A percentile compares a stretch with the other conserved stretches of the same genome.
These are phyloP conservation scores for Pontoporia blainvillei DNA, from an alignment of 2,113 vertebrate species.

Conservation along the genomic window DNA sequence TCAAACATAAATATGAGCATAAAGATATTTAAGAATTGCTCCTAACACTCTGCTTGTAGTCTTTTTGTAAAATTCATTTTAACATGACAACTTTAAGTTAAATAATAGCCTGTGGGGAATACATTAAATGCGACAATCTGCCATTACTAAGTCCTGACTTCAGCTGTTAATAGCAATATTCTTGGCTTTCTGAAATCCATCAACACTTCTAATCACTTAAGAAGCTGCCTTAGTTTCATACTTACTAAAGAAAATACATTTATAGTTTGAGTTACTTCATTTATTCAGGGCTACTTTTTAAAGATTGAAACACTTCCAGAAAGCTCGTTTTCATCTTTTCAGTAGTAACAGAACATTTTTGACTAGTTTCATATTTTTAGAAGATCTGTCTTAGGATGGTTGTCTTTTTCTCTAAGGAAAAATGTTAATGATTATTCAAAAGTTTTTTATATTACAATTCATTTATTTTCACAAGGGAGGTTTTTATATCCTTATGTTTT, in stretches of 20 bases:
- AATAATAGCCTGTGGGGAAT: not conserved
- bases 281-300: slow-evolving; percentile 27
- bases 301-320: not conserved
- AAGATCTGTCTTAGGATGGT: not conserved
- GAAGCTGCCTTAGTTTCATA: slow-evolving; percentile 22
- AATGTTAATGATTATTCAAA: slow-evolving; percentile 31
- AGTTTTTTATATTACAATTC: slow-evolving; percentile 14
- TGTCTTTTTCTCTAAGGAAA: slow-evolving; percentile 23
- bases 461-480: slow-evolving; percentile 23
- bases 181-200: not conserved
- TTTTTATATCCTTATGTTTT: slow-evolving; percentile 25
- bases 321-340: slow-evolving; percentile 9
- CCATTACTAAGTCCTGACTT: not conserved
- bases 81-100: not conserved
- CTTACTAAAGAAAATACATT: not conserved
- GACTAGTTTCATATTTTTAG: slow-evolving; percentile 10
- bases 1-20: not conserved
- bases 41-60: not conserved
- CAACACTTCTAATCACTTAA: not conserved
- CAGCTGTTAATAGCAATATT: not conserved
- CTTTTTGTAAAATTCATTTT: slow-evolving; percentile 27
- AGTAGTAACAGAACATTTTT: slow-evolving; percentile 15
- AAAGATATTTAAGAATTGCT: slow-evolving; percentile 32
- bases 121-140: not conserved
- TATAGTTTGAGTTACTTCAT: not conserved